phyloP scores from a whole-genome alignment of 2,888 invertebrate genomes.

The Bimastos eiseni region DNA sequence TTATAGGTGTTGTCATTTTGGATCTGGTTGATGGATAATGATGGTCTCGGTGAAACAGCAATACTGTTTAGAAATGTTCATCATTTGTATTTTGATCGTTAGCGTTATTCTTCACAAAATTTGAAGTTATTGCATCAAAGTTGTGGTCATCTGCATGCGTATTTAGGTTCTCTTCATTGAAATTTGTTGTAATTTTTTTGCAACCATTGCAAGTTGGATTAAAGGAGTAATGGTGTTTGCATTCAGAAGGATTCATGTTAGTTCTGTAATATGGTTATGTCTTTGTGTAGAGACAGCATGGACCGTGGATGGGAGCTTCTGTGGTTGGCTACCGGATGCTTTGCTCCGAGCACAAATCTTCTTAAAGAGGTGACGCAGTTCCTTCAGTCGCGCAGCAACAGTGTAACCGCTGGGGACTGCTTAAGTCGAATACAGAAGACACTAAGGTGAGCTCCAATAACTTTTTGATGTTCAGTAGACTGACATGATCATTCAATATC shows the following conservation, averaged over 20 bases:
- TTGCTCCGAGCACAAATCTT: slow-evolving; percentile 88
- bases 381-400: slow-evolving; percentile 67
- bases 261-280: not conserved
- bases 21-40: not conserved
- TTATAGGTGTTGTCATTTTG: not conserved
- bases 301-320: slow-evolving; percentile 98
- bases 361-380: slow-evolving; percentile 69
- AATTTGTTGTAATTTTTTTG: not conserved
- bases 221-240: not conserved
- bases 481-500: not conserved
- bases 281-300: slow-evolving; percentile 74
- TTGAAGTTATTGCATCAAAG: not conserved
- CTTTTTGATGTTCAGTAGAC: not conserved
- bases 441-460: slow-evolving; percentile 70
- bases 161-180: not conserved
- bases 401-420: slow-evolving; percentile 82
- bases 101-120: not conserved
- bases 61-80: not conserved
- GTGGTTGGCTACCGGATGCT: slow-evolving; percentile 96
- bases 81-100: not conserved
- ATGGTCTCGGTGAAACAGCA: not conserved
- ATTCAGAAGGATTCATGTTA: not conserved
- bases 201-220: too few relatives aligned
- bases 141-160: not conserved
- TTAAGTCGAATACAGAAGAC: slow-evolving; percentile 93